phyloP scores from a whole-genome alignment of 2,797 vertebrate genomes.

The Coendou prehensilis region DNA sequence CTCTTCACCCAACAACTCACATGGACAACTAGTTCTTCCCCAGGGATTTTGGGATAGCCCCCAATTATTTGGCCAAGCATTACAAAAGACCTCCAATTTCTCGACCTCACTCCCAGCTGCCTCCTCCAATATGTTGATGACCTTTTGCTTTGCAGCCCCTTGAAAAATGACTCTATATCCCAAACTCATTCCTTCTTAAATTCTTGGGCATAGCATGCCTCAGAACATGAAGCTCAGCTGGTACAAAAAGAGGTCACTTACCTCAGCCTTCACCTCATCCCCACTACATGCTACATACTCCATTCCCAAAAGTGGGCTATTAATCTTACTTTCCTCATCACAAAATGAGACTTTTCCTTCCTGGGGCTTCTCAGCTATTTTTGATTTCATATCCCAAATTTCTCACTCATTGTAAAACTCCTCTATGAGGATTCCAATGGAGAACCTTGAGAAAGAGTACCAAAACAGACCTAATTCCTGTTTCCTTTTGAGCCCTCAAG shows the following conservation, averaged over 20 bases:
- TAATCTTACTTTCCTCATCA: not conserved
- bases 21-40: not conserved
- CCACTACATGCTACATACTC: not conserved
- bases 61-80: not conserved
- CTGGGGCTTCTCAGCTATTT: not conserved
- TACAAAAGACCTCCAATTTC: not conserved
- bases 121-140: not conserved
- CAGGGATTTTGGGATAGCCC: not conserved
- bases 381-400: not conserved
- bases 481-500: not conserved
- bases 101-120: not conserved
- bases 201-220: not conserved
- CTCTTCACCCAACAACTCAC: not conserved
- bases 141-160: not conserved
- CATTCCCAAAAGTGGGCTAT: not conserved
- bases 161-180: not conserved
- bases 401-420: not conserved
- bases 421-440: not conserved
- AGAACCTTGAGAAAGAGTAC: not conserved
- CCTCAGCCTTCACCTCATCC: not conserved
- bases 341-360: not conserved
- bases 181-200: not conserved
- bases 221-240: not conserved
- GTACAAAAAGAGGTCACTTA: not conserved
- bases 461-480: not conserved